phyloP scores from a whole-genome alignment of 2,888 invertebrate genomes.

The Laspeyria flexula region DNA sequence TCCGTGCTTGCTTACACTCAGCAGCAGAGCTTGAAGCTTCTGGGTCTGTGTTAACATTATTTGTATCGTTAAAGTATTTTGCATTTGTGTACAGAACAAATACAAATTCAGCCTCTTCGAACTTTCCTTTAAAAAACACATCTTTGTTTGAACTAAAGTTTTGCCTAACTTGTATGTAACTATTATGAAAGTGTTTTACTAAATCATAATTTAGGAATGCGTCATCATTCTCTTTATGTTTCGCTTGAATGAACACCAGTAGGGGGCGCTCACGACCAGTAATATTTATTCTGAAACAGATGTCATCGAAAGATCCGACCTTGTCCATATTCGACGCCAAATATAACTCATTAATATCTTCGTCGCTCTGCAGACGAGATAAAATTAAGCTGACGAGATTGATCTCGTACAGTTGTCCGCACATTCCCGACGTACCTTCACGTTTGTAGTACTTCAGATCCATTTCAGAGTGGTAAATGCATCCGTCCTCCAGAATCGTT shows the following conservation, averaged over 20 bases:
- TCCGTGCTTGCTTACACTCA: not conserved
- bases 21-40: not conserved
- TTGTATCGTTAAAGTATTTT: conserved; percentile 12
- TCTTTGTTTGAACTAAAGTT: not conserved
- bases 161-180: conserved; percentile 6
- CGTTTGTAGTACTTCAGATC: conserved; percentile 29
- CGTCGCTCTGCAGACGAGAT: conserved; percentile 21
- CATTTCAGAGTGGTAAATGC: too few species aligned
- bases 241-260: conserved; percentile 34
- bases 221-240: conserved; percentile 26
- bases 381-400: conserved; percentile 34
- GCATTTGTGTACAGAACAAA: conserved; percentile 29
- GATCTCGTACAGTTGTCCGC: conserved; percentile 40
- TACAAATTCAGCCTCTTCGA: not conserved
- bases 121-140: conserved; percentile 15
- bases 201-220: conserved; percentile 8
- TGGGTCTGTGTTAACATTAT: too few species aligned
- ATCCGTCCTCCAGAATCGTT: too few species aligned
- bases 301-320: conserved; percentile 38
- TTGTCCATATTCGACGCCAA: conserved; percentile 35
- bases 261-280: conserved; percentile 14
- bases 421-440: conserved; percentile 28
- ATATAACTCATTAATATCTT: conserved; percentile 24
- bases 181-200: conserved; percentile 11
- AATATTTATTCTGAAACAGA: conserved; percentile 28